Evolutionary conservation across 2,113 vertebrate species (phyloP).

Genomic region (Fregata magnificens): DNA sequence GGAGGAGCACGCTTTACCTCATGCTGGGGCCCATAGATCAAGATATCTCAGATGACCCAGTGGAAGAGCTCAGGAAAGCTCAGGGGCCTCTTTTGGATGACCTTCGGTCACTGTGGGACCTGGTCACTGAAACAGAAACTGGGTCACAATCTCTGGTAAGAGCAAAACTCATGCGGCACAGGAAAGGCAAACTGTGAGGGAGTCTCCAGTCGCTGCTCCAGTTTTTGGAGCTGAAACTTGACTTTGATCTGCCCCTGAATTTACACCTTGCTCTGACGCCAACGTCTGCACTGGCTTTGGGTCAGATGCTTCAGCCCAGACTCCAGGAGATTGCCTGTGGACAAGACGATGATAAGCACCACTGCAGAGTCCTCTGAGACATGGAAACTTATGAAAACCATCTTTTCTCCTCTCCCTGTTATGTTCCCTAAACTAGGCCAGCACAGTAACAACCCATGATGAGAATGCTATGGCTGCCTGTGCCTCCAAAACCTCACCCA

Average conservation of each 20-base stretch:
- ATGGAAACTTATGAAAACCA: neutral
- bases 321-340: neutral
- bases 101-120: neutral
- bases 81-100: neutral
- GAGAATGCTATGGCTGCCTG: neutral
- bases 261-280: neutral
- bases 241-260: conserved; percentile 31
- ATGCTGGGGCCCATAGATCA: neutral
- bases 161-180: neutral
- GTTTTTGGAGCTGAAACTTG: neutral
- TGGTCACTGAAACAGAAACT: neutral
- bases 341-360: neutral
- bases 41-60: neutral
- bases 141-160: neutral
- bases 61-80: neutral
- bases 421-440: neutral
- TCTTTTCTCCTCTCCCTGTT: neutral
- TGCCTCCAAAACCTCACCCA: neutral
- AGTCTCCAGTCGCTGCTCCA: neutral
- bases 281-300: neutral
- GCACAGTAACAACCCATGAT: neutral
- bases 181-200: neutral
- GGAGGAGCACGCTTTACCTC: neutral
- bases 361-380: neutral
- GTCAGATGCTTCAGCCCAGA: neutral